These are phyloP conservation scores for Portevinia maculata DNA, from an alignment of 2,888 invertebrate species.

Conservation along the genomic window DNA sequence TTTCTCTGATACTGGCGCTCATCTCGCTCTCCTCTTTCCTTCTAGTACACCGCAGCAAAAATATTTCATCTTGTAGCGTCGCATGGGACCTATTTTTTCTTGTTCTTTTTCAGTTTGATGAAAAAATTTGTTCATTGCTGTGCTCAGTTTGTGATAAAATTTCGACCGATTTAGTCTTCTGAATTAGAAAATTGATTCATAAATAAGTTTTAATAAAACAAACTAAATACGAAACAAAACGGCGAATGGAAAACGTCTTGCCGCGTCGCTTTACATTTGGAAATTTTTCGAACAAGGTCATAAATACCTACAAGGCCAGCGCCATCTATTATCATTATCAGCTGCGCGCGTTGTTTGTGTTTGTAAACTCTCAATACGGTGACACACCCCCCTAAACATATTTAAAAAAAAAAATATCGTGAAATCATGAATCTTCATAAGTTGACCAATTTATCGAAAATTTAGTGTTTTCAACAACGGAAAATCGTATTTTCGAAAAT, in stretches of 20 bases:
- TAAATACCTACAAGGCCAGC: conserved; percentile 36
- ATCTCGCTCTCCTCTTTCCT: conserved; percentile 27
- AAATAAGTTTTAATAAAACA: conserved; percentile 34
- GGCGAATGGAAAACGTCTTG: conserved; percentile 23
- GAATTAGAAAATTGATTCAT: conserved; percentile 74
- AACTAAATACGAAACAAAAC: conserved; percentile 19
- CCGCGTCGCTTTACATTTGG: conserved; percentile 16
- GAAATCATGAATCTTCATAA: conserved; percentile 13
- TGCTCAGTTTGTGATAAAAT: conserved; percentile 81
- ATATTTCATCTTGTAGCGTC: conserved; percentile 39
- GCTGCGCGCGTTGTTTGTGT: conserved; percentile 20
- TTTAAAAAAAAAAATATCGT: conserved; percentile 19
- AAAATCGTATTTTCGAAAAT: conserved; percentile 11
- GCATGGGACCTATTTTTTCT: conserved; percentile 26
- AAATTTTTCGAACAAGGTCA: conserved; percentile 22
- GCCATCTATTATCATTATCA: conserved; percentile 26
- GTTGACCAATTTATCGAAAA: conserved; percentile 20
- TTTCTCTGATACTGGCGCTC: conserved; percentile 27
- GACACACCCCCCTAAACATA: conserved; percentile 46
- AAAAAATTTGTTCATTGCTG: conserved; percentile 63
- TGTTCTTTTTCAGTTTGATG: conserved; percentile 46
- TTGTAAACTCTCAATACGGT: conserved; percentile 35
- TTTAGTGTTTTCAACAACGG: conserved; percentile 30
- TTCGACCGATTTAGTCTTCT: conserved; percentile 79
- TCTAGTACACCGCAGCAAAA: conserved; percentile 22